Conservation (phyloP, 92 coral and sea anemone genomes). For the Blastomussa wellsi region DNA sequence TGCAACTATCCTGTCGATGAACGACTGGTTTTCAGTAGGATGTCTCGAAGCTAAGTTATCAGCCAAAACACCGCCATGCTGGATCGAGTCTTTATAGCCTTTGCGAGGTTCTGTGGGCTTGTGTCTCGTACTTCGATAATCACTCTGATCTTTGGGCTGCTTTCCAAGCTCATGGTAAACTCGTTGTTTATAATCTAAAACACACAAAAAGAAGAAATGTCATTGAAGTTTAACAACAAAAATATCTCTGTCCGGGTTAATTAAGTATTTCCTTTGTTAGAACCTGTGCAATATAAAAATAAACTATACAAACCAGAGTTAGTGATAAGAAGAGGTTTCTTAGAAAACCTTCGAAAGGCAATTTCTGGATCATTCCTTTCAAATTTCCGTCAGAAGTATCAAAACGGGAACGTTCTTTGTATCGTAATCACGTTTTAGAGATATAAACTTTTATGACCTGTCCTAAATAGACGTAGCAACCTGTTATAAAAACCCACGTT, state of each 20-base stretch:
- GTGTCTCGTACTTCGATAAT: not conserved
- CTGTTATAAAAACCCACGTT: constrained; percentile 4
- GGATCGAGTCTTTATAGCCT: not conserved
- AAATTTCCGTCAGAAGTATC: not conserved
- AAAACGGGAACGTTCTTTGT: not conserved
- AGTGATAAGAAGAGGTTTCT: not conserved
- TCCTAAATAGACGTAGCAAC: not conserved
- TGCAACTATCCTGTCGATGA: constrained; percentile 34
- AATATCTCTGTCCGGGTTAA: not conserved
- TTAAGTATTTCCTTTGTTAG: not conserved
- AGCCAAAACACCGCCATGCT: constrained; percentile 3
- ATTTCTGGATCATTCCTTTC: not conserved
- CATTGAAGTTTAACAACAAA: not conserved
- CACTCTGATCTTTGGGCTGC: not conserved
- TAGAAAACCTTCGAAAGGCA: not conserved
- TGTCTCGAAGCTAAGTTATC: constrained; percentile 16
- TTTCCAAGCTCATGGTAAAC: not conserved
- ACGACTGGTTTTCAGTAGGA: constrained; percentile 38
- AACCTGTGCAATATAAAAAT: not conserved
- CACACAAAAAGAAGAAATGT: not conserved
- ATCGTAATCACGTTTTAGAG: not conserved
- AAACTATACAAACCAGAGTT: not conserved
- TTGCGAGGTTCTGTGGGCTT: not conserved
- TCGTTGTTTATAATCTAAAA: not conserved
- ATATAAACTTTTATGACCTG: not conserved